These are phyloP conservation scores for Heteromormyrus szaboi DNA, from an alignment of 2,797 vertebrate genomes.

Conservation along the genomic window DNA sequence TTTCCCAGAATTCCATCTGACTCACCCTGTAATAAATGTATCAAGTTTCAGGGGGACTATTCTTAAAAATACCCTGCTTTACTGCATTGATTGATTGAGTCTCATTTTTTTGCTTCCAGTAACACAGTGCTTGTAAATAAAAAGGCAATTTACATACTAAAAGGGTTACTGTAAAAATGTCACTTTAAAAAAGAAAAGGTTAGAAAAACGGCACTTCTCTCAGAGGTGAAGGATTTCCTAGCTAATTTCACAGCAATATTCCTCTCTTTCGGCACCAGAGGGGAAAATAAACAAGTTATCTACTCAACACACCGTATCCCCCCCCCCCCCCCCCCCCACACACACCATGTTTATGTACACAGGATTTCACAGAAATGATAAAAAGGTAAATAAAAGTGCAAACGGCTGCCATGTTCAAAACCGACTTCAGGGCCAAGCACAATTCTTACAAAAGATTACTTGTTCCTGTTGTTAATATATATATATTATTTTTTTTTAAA, in stretches of 20 bases:
- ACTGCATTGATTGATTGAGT: not conserved
- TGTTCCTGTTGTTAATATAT: constrained; percentile 52
- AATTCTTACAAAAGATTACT: constrained; percentile 62
- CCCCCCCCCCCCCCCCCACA: not conserved
- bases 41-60: constrained; percentile 28
- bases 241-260: constrained; percentile 66
- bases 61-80: constrained; percentile 37
- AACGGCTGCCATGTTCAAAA: constrained; percentile 61
- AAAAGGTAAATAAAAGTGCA: constrained; percentile 64
- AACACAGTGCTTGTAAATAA: constrained; percentile 48
- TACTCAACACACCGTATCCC: not conserved
- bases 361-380: constrained; percentile 74
- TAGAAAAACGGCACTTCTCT: constrained; percentile 48
- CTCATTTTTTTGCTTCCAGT: constrained; percentile 27
- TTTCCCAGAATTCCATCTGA: not conserved
- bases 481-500: constrained; percentile 21
- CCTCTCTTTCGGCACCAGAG: constrained; percentile 48
- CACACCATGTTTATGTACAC: constrained; percentile 47
- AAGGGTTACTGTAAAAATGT: constrained; percentile 29
- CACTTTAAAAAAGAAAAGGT: constrained; percentile 44
- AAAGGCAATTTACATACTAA: constrained; percentile 42
- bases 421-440: constrained; percentile 52
- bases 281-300: constrained; percentile 26
- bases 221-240: constrained; percentile 48
- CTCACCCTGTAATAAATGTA: not conserved